phyloP scores from a whole-genome alignment of 2,888 invertebrate species.

The Eilema caniola region DNA sequence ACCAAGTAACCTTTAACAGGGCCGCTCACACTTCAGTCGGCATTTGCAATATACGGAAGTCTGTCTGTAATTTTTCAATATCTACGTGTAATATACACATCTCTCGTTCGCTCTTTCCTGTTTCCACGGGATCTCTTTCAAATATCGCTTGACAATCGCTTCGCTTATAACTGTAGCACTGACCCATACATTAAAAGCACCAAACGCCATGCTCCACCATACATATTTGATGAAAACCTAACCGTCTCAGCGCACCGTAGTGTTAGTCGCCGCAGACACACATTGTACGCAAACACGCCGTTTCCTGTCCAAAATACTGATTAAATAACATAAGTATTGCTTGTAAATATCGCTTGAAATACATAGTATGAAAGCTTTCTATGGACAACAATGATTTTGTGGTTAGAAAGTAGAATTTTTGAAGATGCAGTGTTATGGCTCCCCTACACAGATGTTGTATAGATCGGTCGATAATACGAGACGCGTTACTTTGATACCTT shows the following conservation, averaged over 20 bases:
- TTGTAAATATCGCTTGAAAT: slow-evolving; percentile 36
- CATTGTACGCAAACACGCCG: slow-evolving; percentile 47
- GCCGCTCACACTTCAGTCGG: too few species aligned
- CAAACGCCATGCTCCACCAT: slow-evolving; percentile 39
- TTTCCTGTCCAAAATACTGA: slow-evolving; percentile 56
- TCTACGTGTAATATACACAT: too few species aligned
- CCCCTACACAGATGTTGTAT: too few species aligned
- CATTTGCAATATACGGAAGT: too few species aligned
- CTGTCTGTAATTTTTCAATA: too few species aligned
- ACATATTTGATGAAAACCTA: slow-evolving; percentile 48
- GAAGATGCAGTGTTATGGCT: slow-evolving; percentile 9
- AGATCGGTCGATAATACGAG: too few species aligned
- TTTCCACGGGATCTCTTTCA: background rate
- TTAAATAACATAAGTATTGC: slow-evolving; percentile 47
- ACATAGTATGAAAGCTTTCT: slow-evolving; percentile 36
- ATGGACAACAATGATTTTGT: slow-evolving; percentile 36
- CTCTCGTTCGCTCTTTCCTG: too few species aligned
- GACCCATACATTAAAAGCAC: slow-evolving; percentile 22
- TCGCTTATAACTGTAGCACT: slow-evolving; percentile 3
- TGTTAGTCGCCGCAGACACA: slow-evolving; percentile 30
- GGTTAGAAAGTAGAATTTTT: slow-evolving; percentile 45
- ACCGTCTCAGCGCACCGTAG: slow-evolving; percentile 27
- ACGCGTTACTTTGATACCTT: too few species aligned
- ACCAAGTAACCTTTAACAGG: too few species aligned
- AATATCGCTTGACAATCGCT: background rate